These are phyloP conservation scores for Malurus melanocephalus DNA, from an alignment of 2,113 vertebrate genomes.

Conservation along the genomic window DNA sequence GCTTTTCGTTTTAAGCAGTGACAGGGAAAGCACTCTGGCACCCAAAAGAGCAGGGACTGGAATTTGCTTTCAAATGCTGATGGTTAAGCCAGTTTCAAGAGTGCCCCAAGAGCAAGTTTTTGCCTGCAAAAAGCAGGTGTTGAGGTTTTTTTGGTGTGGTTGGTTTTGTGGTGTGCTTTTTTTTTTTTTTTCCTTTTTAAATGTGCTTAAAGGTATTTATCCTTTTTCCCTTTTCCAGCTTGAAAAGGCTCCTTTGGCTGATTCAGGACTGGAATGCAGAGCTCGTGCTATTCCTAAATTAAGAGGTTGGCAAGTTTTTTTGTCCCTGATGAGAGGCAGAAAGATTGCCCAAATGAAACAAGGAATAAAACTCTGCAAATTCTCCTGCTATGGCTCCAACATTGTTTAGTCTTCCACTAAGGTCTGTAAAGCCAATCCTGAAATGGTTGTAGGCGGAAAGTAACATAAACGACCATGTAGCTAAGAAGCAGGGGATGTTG, in stretches of 20 bases:
- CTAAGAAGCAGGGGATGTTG: conserved; percentile 52
- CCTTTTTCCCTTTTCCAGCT: conserved; percentile 33
- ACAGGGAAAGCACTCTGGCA: conserved; percentile 29
- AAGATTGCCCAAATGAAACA: conserved; percentile 64
- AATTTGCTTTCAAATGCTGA: conserved; percentile 52
- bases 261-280: conserved; percentile 35
- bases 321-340: conserved; percentile 63
- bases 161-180: not conserved
- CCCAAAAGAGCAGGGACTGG: conserved; percentile 4
- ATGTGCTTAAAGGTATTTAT: conserved; percentile 44
- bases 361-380: conserved; percentile 57
- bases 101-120: conserved; percentile 42
- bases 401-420: conserved; percentile 68
- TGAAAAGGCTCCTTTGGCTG: conserved; percentile 30
- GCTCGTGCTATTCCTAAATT: conserved; percentile 45
- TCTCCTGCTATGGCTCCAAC: conserved; percentile 60
- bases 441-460: conserved; percentile 59
- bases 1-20: not conserved
- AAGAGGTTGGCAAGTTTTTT: conserved; percentile 52
- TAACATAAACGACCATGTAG: conserved; percentile 60
- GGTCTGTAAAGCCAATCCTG: conserved; percentile 56
- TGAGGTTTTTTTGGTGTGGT: not conserved
- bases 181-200: not conserved
- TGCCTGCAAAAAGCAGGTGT: conserved; percentile 58
- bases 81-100: conserved; percentile 34